A percentile compares a stretch with the other conserved stretches of the same genome.
phyloP scores from a whole-genome alignment of 2,888 invertebrate species.

The Cryptocephalus moraei region DNA sequence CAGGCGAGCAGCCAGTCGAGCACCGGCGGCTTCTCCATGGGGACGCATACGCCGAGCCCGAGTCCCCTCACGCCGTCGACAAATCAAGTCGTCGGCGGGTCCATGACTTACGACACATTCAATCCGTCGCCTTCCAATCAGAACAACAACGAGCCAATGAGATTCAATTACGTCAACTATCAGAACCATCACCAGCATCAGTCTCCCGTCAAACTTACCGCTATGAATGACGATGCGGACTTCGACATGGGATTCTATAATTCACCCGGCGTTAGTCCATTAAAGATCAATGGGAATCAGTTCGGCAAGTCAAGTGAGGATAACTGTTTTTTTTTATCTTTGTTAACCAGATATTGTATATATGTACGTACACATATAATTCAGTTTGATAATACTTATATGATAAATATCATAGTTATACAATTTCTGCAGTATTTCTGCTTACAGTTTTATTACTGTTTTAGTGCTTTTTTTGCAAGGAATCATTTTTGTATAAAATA shows the following conservation, averaged over 20 bases:
- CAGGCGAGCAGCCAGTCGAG: constrained; percentile 40
- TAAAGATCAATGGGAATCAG: constrained; percentile 28
- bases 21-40: constrained; percentile 30
- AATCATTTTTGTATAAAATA: too few relatives aligned
- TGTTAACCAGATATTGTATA: too few relatives aligned
- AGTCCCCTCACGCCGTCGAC: constrained; percentile 26
- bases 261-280: constrained; percentile 31
- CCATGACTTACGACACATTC: constrained; percentile 16
- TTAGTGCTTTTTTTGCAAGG: too few relatives aligned
- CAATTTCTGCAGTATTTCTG: too few relatives aligned
- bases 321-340: neutral
- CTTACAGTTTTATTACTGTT: too few relatives aligned
- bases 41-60: constrained; percentile 33
- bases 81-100: constrained; percentile 9
- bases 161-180: constrained; percentile 20
- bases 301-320: constrained; percentile 31
- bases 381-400: too few relatives aligned
- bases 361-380: too few relatives aligned
- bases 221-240: constrained; percentile 33
- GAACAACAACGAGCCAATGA: constrained; percentile 19
- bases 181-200: constrained; percentile 19
- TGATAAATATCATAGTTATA: too few relatives aligned
- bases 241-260: constrained; percentile 27
- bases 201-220: constrained; percentile 35
- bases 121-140: constrained; percentile 15